Conservation (phyloP, 2,797 vertebrate species). For the Girardinus metallicus region DNA sequence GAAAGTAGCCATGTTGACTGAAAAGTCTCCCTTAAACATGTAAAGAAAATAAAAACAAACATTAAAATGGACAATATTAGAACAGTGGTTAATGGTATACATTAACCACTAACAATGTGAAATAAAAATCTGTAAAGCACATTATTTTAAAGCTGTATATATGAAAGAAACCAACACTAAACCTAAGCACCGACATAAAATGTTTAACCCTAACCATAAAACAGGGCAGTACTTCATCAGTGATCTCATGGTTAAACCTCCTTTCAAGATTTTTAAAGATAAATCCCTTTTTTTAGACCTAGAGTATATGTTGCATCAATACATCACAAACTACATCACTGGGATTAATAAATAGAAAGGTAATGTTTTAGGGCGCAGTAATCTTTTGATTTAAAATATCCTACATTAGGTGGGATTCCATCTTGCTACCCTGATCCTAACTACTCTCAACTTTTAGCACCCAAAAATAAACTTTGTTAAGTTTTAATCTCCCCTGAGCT, state of each 20-base stretch:
- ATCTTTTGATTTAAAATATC: not conserved
- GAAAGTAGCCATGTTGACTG: not conserved
- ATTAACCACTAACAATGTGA: not conserved
- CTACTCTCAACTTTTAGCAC: not conserved
- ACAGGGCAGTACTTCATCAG: not conserved
- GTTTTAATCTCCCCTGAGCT: not conserved
- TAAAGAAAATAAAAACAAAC: not conserved
- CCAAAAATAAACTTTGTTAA: not conserved
- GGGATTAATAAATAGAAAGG: not conserved
- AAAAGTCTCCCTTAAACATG: not conserved
- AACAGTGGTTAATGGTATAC: not conserved
- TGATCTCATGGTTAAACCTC: not conserved
- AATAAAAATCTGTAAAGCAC: not conserved
- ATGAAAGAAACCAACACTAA: too few species aligned
- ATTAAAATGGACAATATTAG: not conserved
- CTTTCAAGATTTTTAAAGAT: too few species aligned
- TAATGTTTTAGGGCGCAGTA: not conserved
- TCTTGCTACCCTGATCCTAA: not conserved
- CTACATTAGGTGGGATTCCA: not conserved
- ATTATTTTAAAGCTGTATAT: too few species aligned
- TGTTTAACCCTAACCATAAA: not conserved
- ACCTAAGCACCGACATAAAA: too few species aligned
- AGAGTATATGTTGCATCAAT: not conserved
- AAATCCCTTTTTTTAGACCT: not conserved
- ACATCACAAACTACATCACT: not conserved